A percentile compares a stretch with the other conserved stretches of the same genome.
Conservation (phyloP, 2,888 invertebrate species). For the Phaonia tiefii region DNA sequence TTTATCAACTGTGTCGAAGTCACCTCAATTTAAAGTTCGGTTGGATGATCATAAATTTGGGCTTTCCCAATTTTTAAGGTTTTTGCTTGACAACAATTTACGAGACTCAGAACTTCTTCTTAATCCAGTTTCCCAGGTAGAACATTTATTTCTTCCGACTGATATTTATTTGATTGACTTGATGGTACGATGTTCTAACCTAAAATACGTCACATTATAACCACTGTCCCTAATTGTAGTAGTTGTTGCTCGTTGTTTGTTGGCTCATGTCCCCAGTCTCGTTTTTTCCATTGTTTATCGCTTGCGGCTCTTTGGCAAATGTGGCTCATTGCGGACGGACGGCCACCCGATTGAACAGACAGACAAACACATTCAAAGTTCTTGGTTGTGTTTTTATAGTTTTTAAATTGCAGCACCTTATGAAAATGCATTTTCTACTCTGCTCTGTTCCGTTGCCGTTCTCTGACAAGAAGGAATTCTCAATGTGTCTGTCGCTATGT, state of each 20-base stretch:
- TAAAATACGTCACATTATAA: too few relatives aligned
- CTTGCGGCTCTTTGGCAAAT: slow-evolving; percentile 62
- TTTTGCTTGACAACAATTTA: too few relatives aligned
- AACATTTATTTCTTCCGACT: too few relatives aligned
- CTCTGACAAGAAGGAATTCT: slow-evolving; percentile 48
- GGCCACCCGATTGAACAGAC: neutral
- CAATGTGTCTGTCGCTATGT: neutral
- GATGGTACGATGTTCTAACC: too few relatives aligned
- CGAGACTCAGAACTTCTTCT: too few relatives aligned
- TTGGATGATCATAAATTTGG: too few relatives aligned
- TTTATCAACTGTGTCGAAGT: too few relatives aligned
- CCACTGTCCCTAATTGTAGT: neutral
- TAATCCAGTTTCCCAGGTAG: too few relatives aligned
- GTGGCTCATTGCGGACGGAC: slow-evolving; percentile 48
- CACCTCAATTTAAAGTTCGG: too few relatives aligned
- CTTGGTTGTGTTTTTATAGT: slow-evolving; percentile 47
- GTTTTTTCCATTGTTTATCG: slow-evolving; percentile 59
- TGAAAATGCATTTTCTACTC: slow-evolving; percentile 62
- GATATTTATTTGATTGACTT: too few relatives aligned
- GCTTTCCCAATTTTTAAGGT: too few relatives aligned
- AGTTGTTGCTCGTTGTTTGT: slow-evolving; percentile 36
- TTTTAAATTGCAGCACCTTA: slow-evolving; percentile 64
- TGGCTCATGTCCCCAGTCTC: slow-evolving; percentile 55
- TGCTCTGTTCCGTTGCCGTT: too few relatives aligned
- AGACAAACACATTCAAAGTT: neutral